Base-by-base conservation (phyloP, 2,888 invertebrate species). In the Craniophora ligustri region DNA sequence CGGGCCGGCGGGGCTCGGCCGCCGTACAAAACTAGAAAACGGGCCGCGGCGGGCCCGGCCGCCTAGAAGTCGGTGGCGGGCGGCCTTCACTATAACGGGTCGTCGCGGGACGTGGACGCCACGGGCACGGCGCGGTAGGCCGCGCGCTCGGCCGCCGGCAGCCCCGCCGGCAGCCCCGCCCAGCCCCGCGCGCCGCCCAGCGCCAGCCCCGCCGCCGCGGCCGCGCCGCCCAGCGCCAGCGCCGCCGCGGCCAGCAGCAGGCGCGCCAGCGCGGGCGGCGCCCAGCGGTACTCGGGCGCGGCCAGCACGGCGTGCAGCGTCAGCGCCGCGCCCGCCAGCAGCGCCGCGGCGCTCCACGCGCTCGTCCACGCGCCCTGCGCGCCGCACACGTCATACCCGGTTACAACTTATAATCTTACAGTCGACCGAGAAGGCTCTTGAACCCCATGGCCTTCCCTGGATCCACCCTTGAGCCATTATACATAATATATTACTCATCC, bases 71-170 rank as follows among this genome's bases (percentile, higher is more conserved):
- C 79, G 67, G 81, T 77, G 75, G 76, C 67, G 63, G 49, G 21
- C 49, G 76, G 76, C 78, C 71, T 80, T 81, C 89, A 89, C 91
- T 91, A 91, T 91, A 91, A 91, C 67, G 85, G 82, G 70, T 77
- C 73, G 78, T 83, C 85, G 60, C 77, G 82, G 50, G 78, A 69
- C 44, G 84, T 63, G 68, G 79, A 67, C 49, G 82, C 72, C 63
- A 68, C 71, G 46, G 23, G 23, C 23, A 23, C 23, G 3, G 23
- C 23, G 23, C 23, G 23, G 23, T 23, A 23, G 10, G 56, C 38
- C 77, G 79, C 82, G 59, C 82, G 79, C 78, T 79, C 75, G 80
- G 80, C 80, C 39, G 76, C 77, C 44, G 73, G 21, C 5, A 30
- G 28, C 38, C 54, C 28, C 53, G 54, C 53, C 21, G 55, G 39